phyloP scores from a whole-genome alignment of 92 coral and sea anemone genomes.

The Zoanthus gigantus region DNA sequence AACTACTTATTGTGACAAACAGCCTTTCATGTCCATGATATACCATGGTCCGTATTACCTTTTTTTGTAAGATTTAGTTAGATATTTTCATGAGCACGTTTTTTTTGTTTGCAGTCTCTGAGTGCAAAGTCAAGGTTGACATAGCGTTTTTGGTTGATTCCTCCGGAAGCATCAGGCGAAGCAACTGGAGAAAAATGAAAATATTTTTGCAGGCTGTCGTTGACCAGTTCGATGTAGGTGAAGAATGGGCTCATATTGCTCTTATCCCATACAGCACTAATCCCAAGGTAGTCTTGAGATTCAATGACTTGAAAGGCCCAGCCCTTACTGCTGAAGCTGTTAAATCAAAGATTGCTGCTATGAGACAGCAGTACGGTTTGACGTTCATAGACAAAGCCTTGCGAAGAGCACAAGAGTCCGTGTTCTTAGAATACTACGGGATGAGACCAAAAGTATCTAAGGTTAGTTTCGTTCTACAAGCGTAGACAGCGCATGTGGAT shows the following conservation, averaged over 20 bases:
- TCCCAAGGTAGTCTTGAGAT: conserved; percentile 1
- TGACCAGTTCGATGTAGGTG: conserved; percentile 18
- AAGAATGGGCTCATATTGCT: conserved; percentile 26
- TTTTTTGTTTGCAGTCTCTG: conserved; percentile 1
- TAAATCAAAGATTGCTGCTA: not conserved
- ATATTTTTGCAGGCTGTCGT: conserved; percentile 16
- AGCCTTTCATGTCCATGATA: too few relatives aligned
- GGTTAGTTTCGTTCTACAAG: not conserved
- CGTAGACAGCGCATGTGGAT: too few relatives aligned
- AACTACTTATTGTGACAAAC: too few relatives aligned
- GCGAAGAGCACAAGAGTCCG: conserved; percentile 18
- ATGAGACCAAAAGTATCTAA: conserved; percentile 7
- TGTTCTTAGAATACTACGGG: conserved; percentile 7
- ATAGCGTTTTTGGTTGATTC: conserved; percentile 39
- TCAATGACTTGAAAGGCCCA: conserved; percentile 29
- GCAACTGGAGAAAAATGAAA: conserved; percentile 10
- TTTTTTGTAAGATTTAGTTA: not conserved
- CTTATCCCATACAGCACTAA: conserved; percentile 26
- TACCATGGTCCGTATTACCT: too few relatives aligned
- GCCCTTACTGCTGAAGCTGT: conserved; percentile 18
- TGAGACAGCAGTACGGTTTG: conserved; percentile 16
- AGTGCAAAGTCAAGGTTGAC: conserved; percentile 37
- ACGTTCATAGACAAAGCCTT: conserved; percentile 30
- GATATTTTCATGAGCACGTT: not conserved
- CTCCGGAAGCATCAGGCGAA: conserved; percentile 30